These are phyloP conservation scores for Lucilia cuprina DNA, from an alignment of 1,140 invertebrate genomes.

Conservation along the genomic window DNA sequence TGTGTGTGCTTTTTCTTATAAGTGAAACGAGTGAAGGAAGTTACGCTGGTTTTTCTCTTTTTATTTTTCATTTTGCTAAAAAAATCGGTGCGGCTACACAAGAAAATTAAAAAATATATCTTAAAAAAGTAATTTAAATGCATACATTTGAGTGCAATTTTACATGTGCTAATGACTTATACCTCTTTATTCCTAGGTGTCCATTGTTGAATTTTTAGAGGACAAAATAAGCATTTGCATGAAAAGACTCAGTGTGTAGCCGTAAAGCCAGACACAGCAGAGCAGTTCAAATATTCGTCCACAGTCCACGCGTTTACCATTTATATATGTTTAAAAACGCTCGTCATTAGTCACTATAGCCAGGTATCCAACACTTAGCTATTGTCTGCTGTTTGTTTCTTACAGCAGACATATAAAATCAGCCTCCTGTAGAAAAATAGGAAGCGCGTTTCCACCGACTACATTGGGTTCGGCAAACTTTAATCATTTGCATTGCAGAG, in stretches of 20 bases:
- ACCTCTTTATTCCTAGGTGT: not conserved
- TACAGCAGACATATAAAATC: not conserved
- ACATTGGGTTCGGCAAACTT: not conserved
- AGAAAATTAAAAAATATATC: not conserved
- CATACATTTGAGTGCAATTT: not conserved
- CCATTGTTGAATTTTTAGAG: not conserved
- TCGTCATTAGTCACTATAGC: not conserved
- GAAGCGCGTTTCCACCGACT: not conserved
- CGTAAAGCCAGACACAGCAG: not conserved
- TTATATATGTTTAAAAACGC: not conserved
- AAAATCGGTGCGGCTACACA: conserved; percentile 6
- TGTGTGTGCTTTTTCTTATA: not conserved
- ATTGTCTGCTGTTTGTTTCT: not conserved
- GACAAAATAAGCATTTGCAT: not conserved
- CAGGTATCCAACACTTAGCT: not conserved
- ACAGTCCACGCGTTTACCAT: not conserved
- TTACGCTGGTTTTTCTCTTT: conserved; percentile 14
- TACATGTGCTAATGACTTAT: not conserved
- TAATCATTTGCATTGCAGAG: not conserved
- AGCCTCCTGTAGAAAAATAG: not conserved
- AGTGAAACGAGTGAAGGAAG: not conserved
- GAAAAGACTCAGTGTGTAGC: not conserved
- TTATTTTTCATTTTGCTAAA: not conserved
- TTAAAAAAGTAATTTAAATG: not conserved
- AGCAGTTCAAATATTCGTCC: not conserved